Conservation (phyloP, 2,113 vertebrate species). For the Patagioenas fasciata region DNA sequence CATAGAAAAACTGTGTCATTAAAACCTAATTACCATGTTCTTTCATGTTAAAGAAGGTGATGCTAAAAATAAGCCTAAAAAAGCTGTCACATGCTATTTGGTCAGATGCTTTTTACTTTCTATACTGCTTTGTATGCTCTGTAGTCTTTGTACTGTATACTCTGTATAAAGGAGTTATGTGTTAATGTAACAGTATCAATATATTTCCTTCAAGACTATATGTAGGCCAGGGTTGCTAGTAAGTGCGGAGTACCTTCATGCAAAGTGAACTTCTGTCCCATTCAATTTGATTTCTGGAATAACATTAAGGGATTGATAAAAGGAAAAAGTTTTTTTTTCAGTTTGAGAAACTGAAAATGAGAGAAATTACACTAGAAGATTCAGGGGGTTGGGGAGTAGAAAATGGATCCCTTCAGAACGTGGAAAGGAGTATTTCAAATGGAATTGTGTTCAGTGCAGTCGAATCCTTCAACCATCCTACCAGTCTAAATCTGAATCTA, state of each 20-base stretch:
- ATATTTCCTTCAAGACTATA: not conserved
- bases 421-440: not conserved
- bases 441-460: not conserved
- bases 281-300: not conserved
- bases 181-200: not conserved
- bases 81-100: not conserved
- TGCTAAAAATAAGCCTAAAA: not conserved
- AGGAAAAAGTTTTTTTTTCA: not conserved
- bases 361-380: not conserved
- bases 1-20: not conserved
- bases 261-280: no score
- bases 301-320: not conserved
- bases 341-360: not conserved
- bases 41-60: not conserved
- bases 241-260: not conserved
- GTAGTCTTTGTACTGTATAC: not conserved
- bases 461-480: not conserved
- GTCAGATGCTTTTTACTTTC: not conserved
- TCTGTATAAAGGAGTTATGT: not conserved
- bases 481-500: not conserved
- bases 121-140: not conserved
- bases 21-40: not conserved
- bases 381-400: not conserved
- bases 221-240: not conserved
- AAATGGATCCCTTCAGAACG: not conserved